Percentiles rank a stretch among this genome's conserved stretches.
phyloP scores from a whole-genome alignment of 1,140 invertebrate genomes.

The Drosophila pseudoobscura region DNA sequence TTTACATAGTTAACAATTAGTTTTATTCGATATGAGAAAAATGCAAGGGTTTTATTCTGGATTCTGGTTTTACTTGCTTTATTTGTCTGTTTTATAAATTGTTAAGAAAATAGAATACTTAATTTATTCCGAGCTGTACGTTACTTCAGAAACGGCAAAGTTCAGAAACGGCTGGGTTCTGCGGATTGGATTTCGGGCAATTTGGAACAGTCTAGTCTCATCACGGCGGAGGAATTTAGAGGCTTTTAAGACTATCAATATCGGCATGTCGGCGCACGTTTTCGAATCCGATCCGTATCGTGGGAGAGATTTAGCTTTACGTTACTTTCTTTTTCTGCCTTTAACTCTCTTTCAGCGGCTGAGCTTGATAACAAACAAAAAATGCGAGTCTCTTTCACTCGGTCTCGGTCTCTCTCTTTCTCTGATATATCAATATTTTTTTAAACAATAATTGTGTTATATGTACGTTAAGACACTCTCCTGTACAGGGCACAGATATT shows the following conservation, averaged over 20 bases:
- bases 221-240: conserved; percentile 68
- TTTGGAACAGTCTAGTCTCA: conserved; percentile 63
- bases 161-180: conserved; percentile 55
- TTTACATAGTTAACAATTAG: conserved; percentile 53
- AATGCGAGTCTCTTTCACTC: conserved; percentile 71
- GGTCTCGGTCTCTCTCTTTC: conserved; percentile 60
- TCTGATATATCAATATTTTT: conserved; percentile 54
- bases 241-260: conserved; percentile 34
- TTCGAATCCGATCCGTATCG: conserved; percentile 5
- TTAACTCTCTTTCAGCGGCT: conserved; percentile 44
- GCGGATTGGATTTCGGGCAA: conserved; percentile 49
- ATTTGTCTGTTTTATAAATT: conserved; percentile 49
- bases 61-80: conserved; percentile 64
- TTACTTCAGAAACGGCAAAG: conserved; percentile 47
- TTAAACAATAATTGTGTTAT: conserved; percentile 63
- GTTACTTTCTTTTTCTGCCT: conserved; percentile 56
- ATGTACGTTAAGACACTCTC: conserved; percentile 59
- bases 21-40: conserved; percentile 71
- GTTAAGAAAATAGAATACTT: conserved; percentile 61
- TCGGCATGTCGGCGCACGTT: conserved; percentile 13
- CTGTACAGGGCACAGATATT: conserved; percentile 23
- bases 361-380: conserved; percentile 74
- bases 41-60: conserved; percentile 73
- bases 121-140: conserved; percentile 65
- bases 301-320: conserved; percentile 48